Percentiles rank a stretch among this genome's conserved stretches.
Evolutionary conservation across 2,888 invertebrate genomes (phyloP).

Genomic region (Drosophila anceps): DNA sequence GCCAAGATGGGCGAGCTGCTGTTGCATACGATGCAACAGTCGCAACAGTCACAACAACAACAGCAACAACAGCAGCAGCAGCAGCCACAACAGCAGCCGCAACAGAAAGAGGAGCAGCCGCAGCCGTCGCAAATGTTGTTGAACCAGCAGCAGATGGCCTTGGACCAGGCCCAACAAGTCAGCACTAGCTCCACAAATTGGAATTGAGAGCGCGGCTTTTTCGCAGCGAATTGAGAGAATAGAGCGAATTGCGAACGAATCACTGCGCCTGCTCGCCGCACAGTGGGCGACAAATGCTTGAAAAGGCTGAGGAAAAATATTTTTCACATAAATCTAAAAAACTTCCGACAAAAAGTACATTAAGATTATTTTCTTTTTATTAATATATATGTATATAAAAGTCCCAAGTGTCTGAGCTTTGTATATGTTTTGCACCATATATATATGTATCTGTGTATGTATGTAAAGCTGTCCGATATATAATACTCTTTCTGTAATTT

Average conservation of each 20-base stretch:
- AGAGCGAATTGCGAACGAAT: constrained; percentile 37
- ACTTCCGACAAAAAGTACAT: neutral
- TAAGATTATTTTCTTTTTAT: neutral
- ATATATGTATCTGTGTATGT: neutral
- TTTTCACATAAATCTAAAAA: neutral
- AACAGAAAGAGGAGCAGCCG: constrained; percentile 28
- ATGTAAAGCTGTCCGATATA: neutral
- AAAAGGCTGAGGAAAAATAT: neutral
- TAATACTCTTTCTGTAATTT: neutral
- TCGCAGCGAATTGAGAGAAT: constrained; percentile 21
- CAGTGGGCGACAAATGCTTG: constrained; percentile 33
- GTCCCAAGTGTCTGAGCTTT: neutral
- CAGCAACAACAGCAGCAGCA: constrained; percentile 32
- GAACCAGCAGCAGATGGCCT: constrained; percentile 77
- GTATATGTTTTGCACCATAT: neutral
- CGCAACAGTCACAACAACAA: constrained; percentile 37
- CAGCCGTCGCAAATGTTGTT: constrained; percentile 73
- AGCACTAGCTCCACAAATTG: constrained; percentile 69
- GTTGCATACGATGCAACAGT: constrained; percentile 73
- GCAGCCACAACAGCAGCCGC: constrained; percentile 31
- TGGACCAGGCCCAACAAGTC: constrained; percentile 75
- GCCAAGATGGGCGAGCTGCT: constrained; percentile 79
- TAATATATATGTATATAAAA: neutral
- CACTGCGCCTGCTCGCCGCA: constrained; percentile 51
- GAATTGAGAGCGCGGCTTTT: constrained; percentile 51